Evolutionary conservation across 2,113 vertebrate genomes (phyloP), one percentile per base, ranked within the genome.

Genomic region (Aegithalos caudatus): DNA sequence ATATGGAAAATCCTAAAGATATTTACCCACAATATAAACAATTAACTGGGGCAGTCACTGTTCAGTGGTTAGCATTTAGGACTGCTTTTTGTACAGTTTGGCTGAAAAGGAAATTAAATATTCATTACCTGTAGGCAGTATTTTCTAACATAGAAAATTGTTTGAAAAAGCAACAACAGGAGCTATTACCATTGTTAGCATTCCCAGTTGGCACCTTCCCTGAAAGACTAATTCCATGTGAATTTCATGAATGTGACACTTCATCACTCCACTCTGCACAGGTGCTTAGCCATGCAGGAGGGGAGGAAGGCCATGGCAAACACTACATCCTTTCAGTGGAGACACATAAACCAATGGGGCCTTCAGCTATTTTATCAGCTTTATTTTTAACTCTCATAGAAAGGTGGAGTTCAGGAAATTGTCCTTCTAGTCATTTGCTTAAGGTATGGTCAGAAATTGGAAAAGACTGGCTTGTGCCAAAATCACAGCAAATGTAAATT

Each of bases 381-480:
- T 93, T 94, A 88, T 96, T 97, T 97, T 97, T 97, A 97, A 87
- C 37, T 44, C 74, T 58, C 65, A 5, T 81, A 88, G 90, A 85
- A 92, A 95, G 48, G 42, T 1, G 0, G 38, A 45, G 12, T 61
- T 87, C 16, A 72, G 78, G 81, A 95, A 88, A 58, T 47, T 58
- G 33, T 48, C 27, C 80, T 95, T 66, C 31, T 48, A 45, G 33
- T 53, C 20, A 27, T 77, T 91, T 69, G 45, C 40, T 93, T 76
- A 81, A 80, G 45, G 62, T 64, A 88, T 27, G 13, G 17, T 47
- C 69, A 67, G 37, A 88, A 88, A 56, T 48, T 13, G 53, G 83
- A 31, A 83, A 79, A 64, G 29, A 25, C 12, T 64, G 77, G 45
- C 7, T 71, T 76, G 31, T 74, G 17, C 45, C 33, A 95, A 78